Evolutionary conservation across 2,888 invertebrate genomes (phyloP).

Genomic region (Xanthia icteritia): DNA sequence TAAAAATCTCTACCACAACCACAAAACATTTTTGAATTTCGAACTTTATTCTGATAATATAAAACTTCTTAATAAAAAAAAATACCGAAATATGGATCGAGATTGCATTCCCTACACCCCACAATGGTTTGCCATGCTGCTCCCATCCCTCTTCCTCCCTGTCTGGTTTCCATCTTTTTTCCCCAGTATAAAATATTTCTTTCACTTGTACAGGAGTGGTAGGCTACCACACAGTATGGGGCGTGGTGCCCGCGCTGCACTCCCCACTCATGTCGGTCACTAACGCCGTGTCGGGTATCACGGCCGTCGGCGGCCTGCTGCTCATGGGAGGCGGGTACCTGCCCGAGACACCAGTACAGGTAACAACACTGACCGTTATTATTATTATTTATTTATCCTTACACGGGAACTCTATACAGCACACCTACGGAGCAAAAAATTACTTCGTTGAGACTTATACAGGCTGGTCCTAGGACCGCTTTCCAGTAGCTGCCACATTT

Average conservation of each 20-base stretch:
- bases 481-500: neutral
- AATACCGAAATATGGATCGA: too few relatives aligned
- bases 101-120: neutral
- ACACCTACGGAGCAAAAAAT: too few relatives aligned
- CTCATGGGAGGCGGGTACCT: conserved; percentile 96
- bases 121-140: neutral
- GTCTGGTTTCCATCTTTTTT: neutral
- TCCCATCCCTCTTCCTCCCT: neutral
- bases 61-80: neutral
- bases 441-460: too few relatives aligned
- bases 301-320: conserved; percentile 96
- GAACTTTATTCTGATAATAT: neutral
- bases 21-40: neutral
- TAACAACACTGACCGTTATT: conserved; percentile 68
- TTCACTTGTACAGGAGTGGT: conserved; percentile 91
- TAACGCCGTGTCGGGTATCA: conserved; percentile 97
- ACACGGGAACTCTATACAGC: too few relatives aligned
- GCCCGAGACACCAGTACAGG: conserved; percentile 94
- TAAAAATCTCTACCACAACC: too few relatives aligned
- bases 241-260: conserved; percentile 97
- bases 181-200: neutral
- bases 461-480: too few relatives aligned
- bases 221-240: conserved; percentile 97
- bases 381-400: neutral
- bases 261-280: conserved; percentile 98